Conservation (phyloP, 23 tunicate species). For the Ascidia mentula region DNA sequence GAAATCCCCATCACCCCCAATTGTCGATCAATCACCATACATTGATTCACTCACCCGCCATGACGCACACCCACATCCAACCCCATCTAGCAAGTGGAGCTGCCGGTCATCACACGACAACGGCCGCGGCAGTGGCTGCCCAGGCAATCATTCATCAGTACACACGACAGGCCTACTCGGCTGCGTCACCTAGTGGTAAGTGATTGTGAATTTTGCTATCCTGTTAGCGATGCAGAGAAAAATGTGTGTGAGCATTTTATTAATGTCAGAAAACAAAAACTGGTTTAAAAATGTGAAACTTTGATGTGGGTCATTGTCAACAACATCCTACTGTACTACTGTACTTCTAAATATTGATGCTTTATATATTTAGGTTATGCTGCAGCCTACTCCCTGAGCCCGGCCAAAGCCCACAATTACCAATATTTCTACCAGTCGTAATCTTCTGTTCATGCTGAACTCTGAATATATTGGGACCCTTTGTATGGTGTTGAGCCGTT, state of each 20-base stretch:
- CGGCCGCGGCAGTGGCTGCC: slow-evolving; percentile 44
- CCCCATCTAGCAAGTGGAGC: slow-evolving; percentile 35
- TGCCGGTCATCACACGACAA: slow-evolving; percentile 15
- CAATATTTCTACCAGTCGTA: slow-evolving; percentile 72
- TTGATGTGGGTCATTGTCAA: neutral
- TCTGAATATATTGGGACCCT: neutral
- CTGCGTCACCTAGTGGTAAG: slow-evolving; percentile 52
- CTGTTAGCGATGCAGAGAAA: neutral
- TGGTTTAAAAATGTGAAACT: neutral
- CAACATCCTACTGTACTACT: neutral
- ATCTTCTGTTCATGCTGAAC: neutral
- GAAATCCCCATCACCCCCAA: slow-evolving; percentile 53
- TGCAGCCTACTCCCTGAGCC: slow-evolving; percentile 74
- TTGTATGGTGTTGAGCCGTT: neutral
- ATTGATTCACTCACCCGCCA: slow-evolving; percentile 81
- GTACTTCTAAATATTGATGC: too few relatives aligned
- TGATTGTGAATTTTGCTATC: neutral
- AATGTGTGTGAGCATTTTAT: neutral
- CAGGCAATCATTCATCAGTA: slow-evolving; percentile 74
- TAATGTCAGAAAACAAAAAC: neutral
- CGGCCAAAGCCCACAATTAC: slow-evolving; percentile 60
- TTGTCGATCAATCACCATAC: slow-evolving; percentile 60
- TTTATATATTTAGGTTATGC: slow-evolving; percentile 17
- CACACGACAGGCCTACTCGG: slow-evolving; percentile 35
- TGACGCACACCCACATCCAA: slow-evolving; percentile 37